These are phyloP conservation scores for Lepeophtheirus nordmannii DNA, from an alignment of 2,888 invertebrate genomes.

Conservation along the genomic window DNA sequence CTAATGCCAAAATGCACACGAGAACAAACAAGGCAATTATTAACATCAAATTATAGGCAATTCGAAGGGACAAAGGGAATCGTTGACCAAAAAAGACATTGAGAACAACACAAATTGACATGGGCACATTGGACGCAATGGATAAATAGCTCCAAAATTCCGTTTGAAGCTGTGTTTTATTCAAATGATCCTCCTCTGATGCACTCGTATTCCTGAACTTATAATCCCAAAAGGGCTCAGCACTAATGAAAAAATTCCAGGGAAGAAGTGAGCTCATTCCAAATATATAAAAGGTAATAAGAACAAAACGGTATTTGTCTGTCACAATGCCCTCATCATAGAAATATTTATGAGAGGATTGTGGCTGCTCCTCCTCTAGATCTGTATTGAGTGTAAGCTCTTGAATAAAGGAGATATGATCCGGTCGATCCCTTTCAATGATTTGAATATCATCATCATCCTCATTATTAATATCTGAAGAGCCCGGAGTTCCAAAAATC, in stretches of 20 bases:
- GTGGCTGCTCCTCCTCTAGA: neutral
- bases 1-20: constrained; percentile 6
- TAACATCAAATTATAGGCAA: neutral
- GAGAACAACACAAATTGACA: constrained; percentile 20
- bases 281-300: constrained; percentile 9
- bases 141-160: constrained; percentile 22
- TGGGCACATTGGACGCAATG: constrained; percentile 21
- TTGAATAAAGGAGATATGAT: neutral
- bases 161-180: constrained; percentile 16
- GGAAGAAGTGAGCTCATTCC: constrained; percentile 23
- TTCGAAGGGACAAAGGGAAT: neutral
- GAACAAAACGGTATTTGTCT: constrained; percentile 3
- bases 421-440: constrained; percentile 4
- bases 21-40: constrained; percentile 8
- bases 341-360: neutral
- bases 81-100: constrained; percentile 18
- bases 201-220: constrained; percentile 16
- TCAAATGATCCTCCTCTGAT: neutral
- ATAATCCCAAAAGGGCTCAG: constrained; percentile 19
- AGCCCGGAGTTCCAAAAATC: neutral
- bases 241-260: constrained; percentile 24
- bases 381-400: neutral
- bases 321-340: neutral
- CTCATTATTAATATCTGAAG: neutral
- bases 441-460: constrained; percentile 6